Evolutionary conservation across 1,140 invertebrate genomes (phyloP), one percentile per base, ranked within the genome.

Genomic region (Zaprionus inermis): DNA sequence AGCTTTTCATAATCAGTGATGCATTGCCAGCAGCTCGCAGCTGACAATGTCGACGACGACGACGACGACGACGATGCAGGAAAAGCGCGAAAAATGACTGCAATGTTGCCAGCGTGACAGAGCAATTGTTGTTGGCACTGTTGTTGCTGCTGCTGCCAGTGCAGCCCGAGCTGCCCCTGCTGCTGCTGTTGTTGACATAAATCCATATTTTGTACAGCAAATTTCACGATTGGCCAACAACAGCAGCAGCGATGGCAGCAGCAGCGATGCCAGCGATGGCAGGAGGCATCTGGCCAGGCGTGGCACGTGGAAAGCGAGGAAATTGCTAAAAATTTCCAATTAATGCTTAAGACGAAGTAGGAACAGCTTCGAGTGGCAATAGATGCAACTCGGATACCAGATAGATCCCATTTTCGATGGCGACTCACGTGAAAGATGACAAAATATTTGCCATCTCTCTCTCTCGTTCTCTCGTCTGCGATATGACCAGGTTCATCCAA

Each of bases 1-100:
- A 88, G 84, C 84, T 88, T 88, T 88, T 88, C 84, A 88, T 89
- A 88, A 88, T 89, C 80, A 88, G 84, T 88, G 84, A 89, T 88
- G 84, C 84, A 88, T 88, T 89, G 84, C 84, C 73, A 88, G 69
- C 84, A 89, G 80, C 70, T 69, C 70, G 65, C 76, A 78, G 76
- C 71, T 74, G 60, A 72, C 76, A 79, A 65, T 76, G 74, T 71
- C 73, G 64, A 89, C 56, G 60, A 56, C 41, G 63, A 49, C 60
- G 38, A 52, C 52, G 67, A 49, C 54, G 52, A 30, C 46, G 30
- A 51, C 32, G 59, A 51, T 55, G 67, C 58, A 51, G 57, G 41
- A 69, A 72, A 58, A 60, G 72, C 81, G 66, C 66, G 61, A 67
- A 71, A 73, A 85, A 77, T 80, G 74, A 65, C 64, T 72, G 69